phyloP scores from a whole-genome alignment of 2,113 vertebrate species.

The Takifugu flavidus region DNA sequence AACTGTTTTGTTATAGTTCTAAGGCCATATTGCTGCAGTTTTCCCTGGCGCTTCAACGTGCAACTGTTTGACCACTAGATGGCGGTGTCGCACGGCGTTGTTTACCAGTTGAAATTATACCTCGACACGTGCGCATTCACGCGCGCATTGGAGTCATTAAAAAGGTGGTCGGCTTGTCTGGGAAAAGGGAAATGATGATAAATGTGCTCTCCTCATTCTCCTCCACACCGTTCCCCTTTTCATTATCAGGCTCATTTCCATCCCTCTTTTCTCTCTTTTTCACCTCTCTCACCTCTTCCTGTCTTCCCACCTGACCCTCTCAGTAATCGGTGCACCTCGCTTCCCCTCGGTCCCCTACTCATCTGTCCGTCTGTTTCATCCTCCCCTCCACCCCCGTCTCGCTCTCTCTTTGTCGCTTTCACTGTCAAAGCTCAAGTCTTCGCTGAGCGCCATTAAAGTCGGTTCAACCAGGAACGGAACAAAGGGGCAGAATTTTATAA shows the following conservation, averaged over 20 bases:
- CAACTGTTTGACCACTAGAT: constrained; percentile 36
- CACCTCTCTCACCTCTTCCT: background rate
- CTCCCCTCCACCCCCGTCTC: background rate
- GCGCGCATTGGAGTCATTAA: constrained; percentile 41
- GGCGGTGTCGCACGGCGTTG: constrained; percentile 23
- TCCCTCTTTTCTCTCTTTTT: background rate
- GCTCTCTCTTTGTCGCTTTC: constrained; percentile 1
- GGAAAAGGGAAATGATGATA: constrained; percentile 47
- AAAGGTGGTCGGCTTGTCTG: constrained; percentile 21
- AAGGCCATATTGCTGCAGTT: background rate
- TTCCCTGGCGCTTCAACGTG: background rate
- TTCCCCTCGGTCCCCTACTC: background rate
- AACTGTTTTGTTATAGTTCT: no score
- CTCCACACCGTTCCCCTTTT: constrained; percentile 2
- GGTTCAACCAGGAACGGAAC: constrained; percentile 16
- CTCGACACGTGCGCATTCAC: constrained; percentile 33
- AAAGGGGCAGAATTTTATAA: constrained; percentile 24
- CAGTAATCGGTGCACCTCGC: background rate
- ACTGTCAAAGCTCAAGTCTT: background rate
- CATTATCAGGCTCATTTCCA: background rate
- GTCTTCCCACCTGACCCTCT: background rate
- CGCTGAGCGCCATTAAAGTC: constrained; percentile 33
- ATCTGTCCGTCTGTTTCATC: constrained; percentile 32
- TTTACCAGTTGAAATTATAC: constrained; percentile 4
- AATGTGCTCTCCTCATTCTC: constrained; percentile 45